Evolutionary conservation across 2,113 vertebrate species (phyloP).

Genomic region (Dasyornis broadbenti): DNA sequence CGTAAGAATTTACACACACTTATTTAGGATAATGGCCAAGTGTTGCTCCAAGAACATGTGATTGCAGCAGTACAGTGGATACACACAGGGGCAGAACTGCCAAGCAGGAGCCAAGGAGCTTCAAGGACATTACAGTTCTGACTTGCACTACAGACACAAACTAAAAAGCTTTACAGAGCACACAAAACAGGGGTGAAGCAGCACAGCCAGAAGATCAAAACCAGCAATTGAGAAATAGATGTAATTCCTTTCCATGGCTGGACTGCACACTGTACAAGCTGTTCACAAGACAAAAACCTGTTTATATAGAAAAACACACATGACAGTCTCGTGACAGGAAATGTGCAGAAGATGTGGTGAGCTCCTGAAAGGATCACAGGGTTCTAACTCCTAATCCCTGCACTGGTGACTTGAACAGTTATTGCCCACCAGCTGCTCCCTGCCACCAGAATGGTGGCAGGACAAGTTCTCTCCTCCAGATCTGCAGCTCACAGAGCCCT

Average conservation of each 20-base stretch:
- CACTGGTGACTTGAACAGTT: neutral
- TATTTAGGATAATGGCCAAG: neutral
- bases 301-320: neutral
- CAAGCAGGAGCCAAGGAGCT: neutral
- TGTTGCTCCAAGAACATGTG: neutral
- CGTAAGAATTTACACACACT: neutral
- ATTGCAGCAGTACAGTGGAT: neutral
- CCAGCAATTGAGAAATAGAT: neutral
- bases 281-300: neutral
- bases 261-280: neutral
- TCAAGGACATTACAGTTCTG: neutral
- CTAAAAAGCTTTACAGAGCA: neutral
- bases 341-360: neutral
- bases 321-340: neutral
- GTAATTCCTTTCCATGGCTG: neutral
- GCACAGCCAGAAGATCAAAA: neutral
- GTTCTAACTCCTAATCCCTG: neutral
- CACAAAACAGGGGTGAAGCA: neutral
- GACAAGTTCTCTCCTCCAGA: neutral
- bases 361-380: neutral
- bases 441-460: neutral
- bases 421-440: neutral
- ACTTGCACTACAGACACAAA: neutral
- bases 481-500: neutral
- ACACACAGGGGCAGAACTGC: neutral